A percentile compares a stretch with the other conserved stretches of the same genome.
These are phyloP conservation scores for Dynastes grantii DNA, from an alignment of 2,888 invertebrate genomes.

Conservation along the genomic window DNA sequence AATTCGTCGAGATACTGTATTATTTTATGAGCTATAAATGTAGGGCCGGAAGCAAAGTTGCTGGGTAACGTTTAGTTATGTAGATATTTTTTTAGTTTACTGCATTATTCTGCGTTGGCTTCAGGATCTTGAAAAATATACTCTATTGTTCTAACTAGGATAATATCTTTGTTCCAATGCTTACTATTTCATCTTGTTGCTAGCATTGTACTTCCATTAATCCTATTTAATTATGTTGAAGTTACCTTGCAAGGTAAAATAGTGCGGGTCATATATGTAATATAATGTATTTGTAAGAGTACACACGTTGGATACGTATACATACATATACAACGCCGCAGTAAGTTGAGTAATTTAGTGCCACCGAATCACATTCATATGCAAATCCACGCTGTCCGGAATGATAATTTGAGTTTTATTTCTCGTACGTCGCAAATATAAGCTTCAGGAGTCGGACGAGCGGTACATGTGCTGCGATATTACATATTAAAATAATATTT, in stretches of 20 bases:
- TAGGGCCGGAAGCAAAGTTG: too few relatives aligned
- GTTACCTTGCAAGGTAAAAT: constrained; percentile 49
- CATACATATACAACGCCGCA: constrained; percentile 39
- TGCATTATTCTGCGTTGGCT: constrained; percentile 1
- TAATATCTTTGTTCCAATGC: not conserved
- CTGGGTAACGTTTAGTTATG: not conserved
- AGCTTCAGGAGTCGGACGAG: constrained; percentile 1
- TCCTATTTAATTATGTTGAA: constrained; percentile 25
- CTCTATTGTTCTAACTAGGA: constrained; percentile 1
- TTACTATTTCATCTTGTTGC: constrained; percentile 4
- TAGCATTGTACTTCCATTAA: not conserved
- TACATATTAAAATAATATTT: too few relatives aligned
- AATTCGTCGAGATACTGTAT: too few relatives aligned
- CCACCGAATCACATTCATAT: constrained; percentile 50
- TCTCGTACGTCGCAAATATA: constrained; percentile 28
- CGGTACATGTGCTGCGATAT: not conserved
- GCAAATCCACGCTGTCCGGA: constrained; percentile 46
- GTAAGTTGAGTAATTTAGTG: constrained; percentile 50
- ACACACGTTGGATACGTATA: constrained; percentile 17
- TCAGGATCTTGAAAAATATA: not conserved
- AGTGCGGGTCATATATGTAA: not conserved
- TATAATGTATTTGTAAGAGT: constrained; percentile 25
- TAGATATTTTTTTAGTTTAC: not conserved
- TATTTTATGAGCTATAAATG: too few relatives aligned
- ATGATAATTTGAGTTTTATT: constrained; percentile 42